Percentiles rank a stretch among this genome's conserved stretches.
Evolutionary conservation across 37 sponge, comb jelly and placozoan genomes (phyloP).

Genomic region (Bolinopsis microptera): DNA sequence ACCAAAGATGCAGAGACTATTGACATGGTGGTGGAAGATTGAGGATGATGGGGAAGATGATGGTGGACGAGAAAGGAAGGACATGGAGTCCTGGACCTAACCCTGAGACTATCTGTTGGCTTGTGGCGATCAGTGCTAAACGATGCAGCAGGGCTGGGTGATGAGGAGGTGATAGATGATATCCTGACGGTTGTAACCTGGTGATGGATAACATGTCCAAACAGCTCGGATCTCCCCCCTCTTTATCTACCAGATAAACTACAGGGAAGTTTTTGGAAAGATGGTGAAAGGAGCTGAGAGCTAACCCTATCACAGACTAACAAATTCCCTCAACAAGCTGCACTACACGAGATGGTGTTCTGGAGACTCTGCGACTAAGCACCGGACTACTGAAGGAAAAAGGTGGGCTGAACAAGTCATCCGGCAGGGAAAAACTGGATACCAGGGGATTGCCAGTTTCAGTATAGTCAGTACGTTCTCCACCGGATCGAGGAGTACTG

Average conservation of each 20-base stretch:
- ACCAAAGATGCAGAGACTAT: neutral
- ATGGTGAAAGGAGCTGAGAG: neutral
- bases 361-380: neutral
- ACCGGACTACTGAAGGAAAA: neutral
- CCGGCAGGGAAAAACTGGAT: neutral
- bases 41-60: constrained; percentile 8
- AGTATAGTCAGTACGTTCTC: constrained; percentile 21
- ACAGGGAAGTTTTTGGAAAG: neutral
- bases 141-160: neutral
- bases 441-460: constrained; percentile 17
- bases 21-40: neutral
- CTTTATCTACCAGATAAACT: neutral
- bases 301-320: neutral
- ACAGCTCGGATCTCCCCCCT: constrained; percentile 30
- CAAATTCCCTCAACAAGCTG: neutral
- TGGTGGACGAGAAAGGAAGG: constrained; percentile 19
- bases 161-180: neutral
- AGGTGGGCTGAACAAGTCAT: neutral
- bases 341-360: constrained; percentile 12
- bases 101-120: neutral
- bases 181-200: neutral
- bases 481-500: neutral
- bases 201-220: constrained; percentile 38
- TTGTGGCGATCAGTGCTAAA: neutral
- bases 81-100: neutral